Conservation (phyloP, 2,888 invertebrate species). For the Tethea ocularis region DNA sequence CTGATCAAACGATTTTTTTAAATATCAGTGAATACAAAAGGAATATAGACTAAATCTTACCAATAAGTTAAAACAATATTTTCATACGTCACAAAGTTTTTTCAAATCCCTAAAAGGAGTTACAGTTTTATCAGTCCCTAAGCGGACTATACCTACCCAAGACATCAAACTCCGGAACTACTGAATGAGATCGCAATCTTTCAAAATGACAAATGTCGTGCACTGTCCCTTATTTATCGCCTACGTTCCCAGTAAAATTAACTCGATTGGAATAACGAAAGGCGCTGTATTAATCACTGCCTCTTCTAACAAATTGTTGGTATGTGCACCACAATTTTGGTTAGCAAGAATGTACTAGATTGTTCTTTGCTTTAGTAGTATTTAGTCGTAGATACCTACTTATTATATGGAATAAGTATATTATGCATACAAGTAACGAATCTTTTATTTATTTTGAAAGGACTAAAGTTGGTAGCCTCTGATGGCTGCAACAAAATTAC, state of each 20-base stretch:
- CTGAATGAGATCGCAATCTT: slow-evolving; percentile 72
- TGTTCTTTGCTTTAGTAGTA: slow-evolving; percentile 16
- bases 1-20: no score
- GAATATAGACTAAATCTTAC: no score
- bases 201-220: slow-evolving; percentile 69
- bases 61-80: no score
- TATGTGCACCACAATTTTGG: slow-evolving; percentile 54
- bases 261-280: slow-evolving; percentile 72
- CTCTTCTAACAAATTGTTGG: slow-evolving; percentile 69
- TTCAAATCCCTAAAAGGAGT: slow-evolving; percentile 21
- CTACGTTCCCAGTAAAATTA: slow-evolving; percentile 65
- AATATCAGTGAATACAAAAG: no score
- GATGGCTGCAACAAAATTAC: no score
- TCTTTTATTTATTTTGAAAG: no score
- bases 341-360: slow-evolving; percentile 35
- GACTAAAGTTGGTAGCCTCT: no score
- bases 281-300: slow-evolving; percentile 70
- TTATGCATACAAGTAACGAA: no score
- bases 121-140: slow-evolving; percentile 28
- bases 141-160: slow-evolving; percentile 11
- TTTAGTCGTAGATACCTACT: no score
- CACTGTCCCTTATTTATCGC: slow-evolving; percentile 62
- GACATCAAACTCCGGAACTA: slow-evolving; percentile 48
- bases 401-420: no score
- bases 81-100: slow-evolving; percentile 9